Evolutionary conservation across 1,140 invertebrate genomes (phyloP).

Genomic region (silkworm (Bombyx mori)): DNA sequence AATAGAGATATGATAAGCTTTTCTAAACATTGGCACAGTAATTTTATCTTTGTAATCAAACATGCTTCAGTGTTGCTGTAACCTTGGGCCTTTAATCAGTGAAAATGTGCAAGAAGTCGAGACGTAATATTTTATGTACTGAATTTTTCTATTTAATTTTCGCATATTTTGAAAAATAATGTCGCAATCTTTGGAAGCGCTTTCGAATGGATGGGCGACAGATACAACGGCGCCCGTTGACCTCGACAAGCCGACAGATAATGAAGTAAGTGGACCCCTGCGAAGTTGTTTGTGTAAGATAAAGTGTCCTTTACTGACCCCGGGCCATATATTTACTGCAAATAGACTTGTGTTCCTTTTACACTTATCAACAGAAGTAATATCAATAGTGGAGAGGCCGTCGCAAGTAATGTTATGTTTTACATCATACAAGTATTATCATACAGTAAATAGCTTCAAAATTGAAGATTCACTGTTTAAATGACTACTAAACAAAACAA

Average conservation of each 20-base stretch:
- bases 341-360: no score
- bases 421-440: no score
- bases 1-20: no score
- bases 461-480: no score
- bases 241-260: slow-evolving; percentile 46
- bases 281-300: slow-evolving; percentile 56
- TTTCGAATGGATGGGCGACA: slow-evolving; percentile 60
- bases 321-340: background rate
- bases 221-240: slow-evolving; percentile 57
- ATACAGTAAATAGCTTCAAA: no score
- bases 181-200: slow-evolving; percentile 37
- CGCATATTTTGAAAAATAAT: slow-evolving; percentile 21
- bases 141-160: slow-evolving; percentile 4
- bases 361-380: no score
- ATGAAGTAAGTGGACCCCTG: slow-evolving; percentile 65
- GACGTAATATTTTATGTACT: slow-evolving; percentile 8
- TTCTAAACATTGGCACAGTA: no score
- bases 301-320: slow-evolving; percentile 23
- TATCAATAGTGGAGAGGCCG: no score
- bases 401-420: no score
- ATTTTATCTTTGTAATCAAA: background rate
- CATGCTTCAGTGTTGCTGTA: slow-evolving; percentile 1
- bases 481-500: no score
- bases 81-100: background rate
- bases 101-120: slow-evolving; percentile 13